Evolutionary conservation across 2,888 invertebrate genomes (phyloP).

Genomic region (Ornithoptera priamus): DNA sequence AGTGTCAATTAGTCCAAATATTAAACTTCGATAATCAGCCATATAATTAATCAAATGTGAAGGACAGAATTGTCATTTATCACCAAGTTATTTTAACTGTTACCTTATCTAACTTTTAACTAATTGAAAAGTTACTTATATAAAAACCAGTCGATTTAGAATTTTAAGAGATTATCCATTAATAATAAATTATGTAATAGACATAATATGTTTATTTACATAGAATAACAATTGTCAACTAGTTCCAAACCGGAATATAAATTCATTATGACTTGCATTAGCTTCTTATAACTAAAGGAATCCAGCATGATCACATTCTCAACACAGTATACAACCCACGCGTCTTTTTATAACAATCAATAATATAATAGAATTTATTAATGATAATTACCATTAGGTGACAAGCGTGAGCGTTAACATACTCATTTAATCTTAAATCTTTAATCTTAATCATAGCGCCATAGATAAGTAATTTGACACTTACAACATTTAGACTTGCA

Average conservation of each 20-base stretch:
- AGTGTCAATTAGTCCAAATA: no score
- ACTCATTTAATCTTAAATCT: neutral
- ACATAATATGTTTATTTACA: no score
- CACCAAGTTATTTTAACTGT: no score
- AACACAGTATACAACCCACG: slow-evolving; percentile 4
- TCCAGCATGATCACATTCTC: slow-evolving; percentile 7
- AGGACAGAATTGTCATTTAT: no score
- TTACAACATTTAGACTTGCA: neutral
- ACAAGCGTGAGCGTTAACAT: neutral
- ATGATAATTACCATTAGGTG: neutral
- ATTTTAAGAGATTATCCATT: no score
- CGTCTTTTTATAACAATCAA: slow-evolving; percentile 10
- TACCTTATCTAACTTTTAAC: no score
- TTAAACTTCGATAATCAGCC: no score
- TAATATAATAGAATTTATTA: slow-evolving; percentile 5
- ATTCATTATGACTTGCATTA: slow-evolving; percentile 3
- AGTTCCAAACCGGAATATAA: slow-evolving; percentile 1
- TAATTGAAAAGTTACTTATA: no score
- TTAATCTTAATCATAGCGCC: neutral
- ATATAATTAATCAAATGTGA: no score
- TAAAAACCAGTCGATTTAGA: no score
- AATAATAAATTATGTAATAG: no score
- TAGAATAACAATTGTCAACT: slow-evolving; percentile 1
- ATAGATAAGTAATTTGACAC: neutral
- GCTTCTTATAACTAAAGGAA: slow-evolving; percentile 5